Evolutionary conservation across 2,797 vertebrate genomes (phyloP).

Genomic region (Melanotaenia boesemani): DNA sequence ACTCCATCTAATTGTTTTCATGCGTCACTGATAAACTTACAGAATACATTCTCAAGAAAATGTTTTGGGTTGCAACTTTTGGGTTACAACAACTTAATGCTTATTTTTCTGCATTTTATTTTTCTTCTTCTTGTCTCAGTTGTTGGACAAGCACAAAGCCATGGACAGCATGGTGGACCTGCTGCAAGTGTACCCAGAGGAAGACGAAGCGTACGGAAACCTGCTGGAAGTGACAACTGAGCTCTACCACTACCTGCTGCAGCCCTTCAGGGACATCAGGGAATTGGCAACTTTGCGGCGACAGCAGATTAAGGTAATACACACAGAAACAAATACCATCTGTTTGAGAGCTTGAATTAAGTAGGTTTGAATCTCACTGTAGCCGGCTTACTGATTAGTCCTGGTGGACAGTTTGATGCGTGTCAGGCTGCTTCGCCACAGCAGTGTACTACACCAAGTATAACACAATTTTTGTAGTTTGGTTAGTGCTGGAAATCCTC

Average conservation of each 20-base stretch:
- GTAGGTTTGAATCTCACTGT: conserved; percentile 41
- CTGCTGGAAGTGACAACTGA: conserved; percentile 95
- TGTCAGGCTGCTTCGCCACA: neutral
- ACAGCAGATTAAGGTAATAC: conserved; percentile 97
- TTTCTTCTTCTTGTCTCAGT: conserved; percentile 72
- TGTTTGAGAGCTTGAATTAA: conserved; percentile 60
- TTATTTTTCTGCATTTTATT: neutral
- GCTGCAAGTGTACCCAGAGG: conserved; percentile 92
- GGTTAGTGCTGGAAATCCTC: conserved; percentile 17
- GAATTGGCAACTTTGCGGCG: conserved; percentile 95
- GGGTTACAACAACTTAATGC: neutral
- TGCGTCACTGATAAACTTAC: neutral
- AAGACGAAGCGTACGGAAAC: conserved; percentile 91
- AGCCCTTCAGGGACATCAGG: conserved; percentile 98
- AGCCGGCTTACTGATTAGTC: conserved; percentile 30
- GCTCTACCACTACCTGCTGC: conserved; percentile 96
- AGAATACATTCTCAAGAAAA: neutral
- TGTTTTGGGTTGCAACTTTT: neutral
- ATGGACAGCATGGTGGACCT: conserved; percentile 96
- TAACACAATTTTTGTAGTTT: conserved; percentile 26
- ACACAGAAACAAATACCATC: conserved; percentile 57
- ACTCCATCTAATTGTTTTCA: neutral
- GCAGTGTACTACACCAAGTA: neutral
- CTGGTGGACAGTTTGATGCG: conserved; percentile 33
- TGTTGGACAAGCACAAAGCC: conserved; percentile 93